These are phyloP conservation scores for Rhodophaea formosa DNA, from an alignment of 2,888 invertebrate genomes.

Conservation along the genomic window DNA sequence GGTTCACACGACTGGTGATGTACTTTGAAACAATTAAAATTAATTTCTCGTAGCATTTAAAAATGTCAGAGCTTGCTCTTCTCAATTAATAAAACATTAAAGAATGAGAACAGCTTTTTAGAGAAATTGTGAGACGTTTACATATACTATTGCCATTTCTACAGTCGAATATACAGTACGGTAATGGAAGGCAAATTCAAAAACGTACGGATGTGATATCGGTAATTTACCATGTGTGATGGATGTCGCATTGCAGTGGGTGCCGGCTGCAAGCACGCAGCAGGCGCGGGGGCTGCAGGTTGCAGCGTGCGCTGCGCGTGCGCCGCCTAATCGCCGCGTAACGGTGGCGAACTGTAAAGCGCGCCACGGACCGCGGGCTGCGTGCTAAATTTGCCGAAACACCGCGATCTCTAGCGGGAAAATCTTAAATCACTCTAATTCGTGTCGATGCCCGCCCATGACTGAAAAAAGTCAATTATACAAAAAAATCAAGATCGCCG, in stretches of 20 bases:
- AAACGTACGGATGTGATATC: not conserved
- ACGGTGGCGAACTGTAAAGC: slow-evolving; percentile 79
- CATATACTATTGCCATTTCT: too few species aligned
- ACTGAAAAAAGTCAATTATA: slow-evolving; percentile 35
- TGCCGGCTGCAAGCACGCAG: not conserved
- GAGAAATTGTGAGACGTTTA: not conserved
- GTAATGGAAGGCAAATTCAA: not conserved
- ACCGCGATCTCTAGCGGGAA: slow-evolving; percentile 73
- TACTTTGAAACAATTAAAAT: slow-evolving; percentile 27
- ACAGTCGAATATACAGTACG: not conserved
- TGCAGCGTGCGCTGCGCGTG: slow-evolving; percentile 53
- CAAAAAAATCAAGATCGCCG: slow-evolving; percentile 20
- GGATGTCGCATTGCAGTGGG: not conserved
- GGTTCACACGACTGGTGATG: slow-evolving; percentile 21
- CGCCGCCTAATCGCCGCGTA: slow-evolving; percentile 74
- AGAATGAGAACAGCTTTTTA: not conserved
- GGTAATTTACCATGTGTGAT: not conserved
- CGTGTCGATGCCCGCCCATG: slow-evolving; percentile 48
- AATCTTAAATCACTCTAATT: slow-evolving; percentile 68
- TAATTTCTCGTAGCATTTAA: slow-evolving; percentile 11
- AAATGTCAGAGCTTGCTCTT: not conserved
- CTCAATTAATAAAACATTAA: not conserved
- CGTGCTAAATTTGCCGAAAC: slow-evolving; percentile 81
- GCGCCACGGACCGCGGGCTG: slow-evolving; percentile 70
- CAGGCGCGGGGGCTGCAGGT: slow-evolving; percentile 32